Conservation (phyloP, 2,113 vertebrate species). For the Catharus fuscescens region DNA sequence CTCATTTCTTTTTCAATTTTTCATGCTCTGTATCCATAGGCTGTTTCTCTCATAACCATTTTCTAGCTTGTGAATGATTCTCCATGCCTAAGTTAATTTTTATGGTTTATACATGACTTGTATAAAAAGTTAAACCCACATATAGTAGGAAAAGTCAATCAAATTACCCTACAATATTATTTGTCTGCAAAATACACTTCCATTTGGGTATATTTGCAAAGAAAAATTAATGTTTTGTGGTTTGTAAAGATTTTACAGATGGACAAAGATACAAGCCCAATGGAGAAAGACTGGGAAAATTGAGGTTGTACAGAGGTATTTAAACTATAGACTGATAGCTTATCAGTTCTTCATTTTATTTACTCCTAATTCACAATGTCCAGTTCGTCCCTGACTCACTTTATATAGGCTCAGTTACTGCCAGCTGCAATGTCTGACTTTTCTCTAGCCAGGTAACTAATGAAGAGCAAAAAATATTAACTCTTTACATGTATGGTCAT, state of each 20-base stretch:
- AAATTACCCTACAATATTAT: neutral
- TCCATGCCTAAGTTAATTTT: conserved; percentile 3
- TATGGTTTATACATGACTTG: neutral
- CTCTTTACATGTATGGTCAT: neutral
- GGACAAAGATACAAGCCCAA: neutral
- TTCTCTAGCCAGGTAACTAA: neutral
- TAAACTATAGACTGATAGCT: neutral
- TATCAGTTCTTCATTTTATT: neutral
- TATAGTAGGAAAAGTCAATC: neutral
- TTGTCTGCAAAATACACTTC: neutral
- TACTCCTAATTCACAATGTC: neutral
- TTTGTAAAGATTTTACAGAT: neutral
- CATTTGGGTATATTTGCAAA: neutral
- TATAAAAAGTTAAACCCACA: neutral
- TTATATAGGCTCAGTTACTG: neutral
- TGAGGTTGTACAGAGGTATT: neutral
- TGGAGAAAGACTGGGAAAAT: neutral
- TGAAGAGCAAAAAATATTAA: neutral
- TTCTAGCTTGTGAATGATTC: neutral
- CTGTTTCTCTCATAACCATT: conserved; percentile 11
- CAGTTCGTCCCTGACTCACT: neutral
- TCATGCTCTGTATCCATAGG: conserved; percentile 17
- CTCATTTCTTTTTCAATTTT: conserved; percentile 9
- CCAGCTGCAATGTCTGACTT: neutral
- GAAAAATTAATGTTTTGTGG: neutral